These are phyloP conservation scores for Megaleporinus macrocephalus DNA, from an alignment of 2,113 vertebrate genomes.

Conservation along the genomic window DNA sequence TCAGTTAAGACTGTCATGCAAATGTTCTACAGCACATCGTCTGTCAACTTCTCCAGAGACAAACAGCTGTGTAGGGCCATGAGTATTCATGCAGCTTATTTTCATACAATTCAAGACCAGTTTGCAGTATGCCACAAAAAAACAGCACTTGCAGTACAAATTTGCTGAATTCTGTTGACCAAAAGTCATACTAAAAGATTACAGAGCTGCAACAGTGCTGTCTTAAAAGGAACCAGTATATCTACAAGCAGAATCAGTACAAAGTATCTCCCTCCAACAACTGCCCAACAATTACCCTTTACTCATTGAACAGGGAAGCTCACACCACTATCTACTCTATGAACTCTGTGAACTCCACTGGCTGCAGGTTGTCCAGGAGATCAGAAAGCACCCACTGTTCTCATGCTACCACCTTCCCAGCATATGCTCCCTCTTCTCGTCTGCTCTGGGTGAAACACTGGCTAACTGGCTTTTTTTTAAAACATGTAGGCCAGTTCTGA, in stretches of 20 bases:
- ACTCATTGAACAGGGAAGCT: constrained; percentile 13
- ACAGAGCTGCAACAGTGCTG: neutral
- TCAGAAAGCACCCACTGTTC: neutral
- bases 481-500: too few species aligned
- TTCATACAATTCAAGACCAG: too few species aligned
- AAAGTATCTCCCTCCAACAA: neutral
- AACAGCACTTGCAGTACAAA: too few species aligned
- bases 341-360: neutral
- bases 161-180: neutral
- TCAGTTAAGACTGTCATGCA: neutral
- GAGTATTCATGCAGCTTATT: neutral
- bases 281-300: neutral
- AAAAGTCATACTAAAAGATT: neutral
- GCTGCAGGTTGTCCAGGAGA: neutral
- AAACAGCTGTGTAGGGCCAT: neutral
- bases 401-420: neutral
- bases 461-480: neutral
- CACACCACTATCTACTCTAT: neutral
- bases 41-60: neutral
- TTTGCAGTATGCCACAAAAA: neutral
- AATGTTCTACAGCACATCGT: neutral
- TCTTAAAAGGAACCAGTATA: neutral
- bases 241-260: neutral
- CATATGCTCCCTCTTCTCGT: neutral
- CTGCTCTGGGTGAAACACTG: neutral